Evolutionary conservation across 2,113 vertebrate species (phyloP).

Genomic region (Steatornis caripensis): DNA sequence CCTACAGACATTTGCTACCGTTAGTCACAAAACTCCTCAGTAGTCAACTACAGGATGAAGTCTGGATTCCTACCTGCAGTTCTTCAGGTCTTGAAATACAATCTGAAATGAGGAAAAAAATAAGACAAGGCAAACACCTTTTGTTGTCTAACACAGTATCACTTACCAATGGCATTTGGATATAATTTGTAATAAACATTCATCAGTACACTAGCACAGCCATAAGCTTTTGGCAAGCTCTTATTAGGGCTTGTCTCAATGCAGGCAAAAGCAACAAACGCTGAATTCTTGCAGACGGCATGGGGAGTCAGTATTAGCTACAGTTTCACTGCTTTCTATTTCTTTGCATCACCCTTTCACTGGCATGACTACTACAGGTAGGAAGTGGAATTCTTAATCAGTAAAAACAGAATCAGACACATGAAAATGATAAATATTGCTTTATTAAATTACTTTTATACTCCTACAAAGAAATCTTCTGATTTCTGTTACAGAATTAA

Average conservation of each 20-base stretch:
- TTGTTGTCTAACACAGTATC: background rate
- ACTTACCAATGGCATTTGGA: background rate
- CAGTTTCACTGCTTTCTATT: background rate
- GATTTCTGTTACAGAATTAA: slow-evolving; percentile 29
- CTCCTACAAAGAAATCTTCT: slow-evolving; percentile 46
- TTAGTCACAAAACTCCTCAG: background rate
- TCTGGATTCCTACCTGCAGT: background rate
- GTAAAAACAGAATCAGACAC: background rate
- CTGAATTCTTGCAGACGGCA: background rate
- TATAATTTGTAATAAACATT: background rate
- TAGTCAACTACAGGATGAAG: background rate
- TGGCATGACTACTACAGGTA: background rate
- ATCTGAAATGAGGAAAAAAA: background rate
- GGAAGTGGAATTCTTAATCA: background rate
- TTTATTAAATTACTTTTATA: slow-evolving; percentile 70
- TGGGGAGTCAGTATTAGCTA: background rate
- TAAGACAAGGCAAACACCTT: background rate
- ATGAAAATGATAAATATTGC: slow-evolving; percentile 61
- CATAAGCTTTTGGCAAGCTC: background rate
- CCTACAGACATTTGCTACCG: background rate
- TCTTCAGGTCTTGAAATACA: background rate
- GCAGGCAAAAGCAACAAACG: background rate
- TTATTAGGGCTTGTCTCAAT: background rate
- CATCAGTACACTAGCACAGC: background rate
- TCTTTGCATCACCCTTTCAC: background rate